Conservation (phyloP, 2,113 vertebrate species). For the Strix uralensis region DNA sequence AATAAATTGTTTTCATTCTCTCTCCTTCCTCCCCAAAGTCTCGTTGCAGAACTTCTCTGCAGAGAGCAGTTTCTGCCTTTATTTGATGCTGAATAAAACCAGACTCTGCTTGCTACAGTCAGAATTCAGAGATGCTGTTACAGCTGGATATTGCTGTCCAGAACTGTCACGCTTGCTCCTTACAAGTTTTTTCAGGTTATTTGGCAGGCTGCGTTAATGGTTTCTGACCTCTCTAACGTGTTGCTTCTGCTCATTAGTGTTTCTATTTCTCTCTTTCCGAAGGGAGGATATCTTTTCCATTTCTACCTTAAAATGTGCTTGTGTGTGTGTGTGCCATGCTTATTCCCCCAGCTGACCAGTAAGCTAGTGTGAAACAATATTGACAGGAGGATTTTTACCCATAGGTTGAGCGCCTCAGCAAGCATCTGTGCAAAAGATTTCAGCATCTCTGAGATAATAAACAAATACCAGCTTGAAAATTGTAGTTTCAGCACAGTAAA, state of each 20-base stretch:
- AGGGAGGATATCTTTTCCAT: background rate
- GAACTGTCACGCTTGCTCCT: background rate
- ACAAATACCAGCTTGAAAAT: background rate
- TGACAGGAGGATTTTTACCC: background rate
- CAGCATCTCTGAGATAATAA: background rate
- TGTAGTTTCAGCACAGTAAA: background rate
- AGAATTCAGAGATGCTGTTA: background rate
- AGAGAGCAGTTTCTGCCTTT: background rate
- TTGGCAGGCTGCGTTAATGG: background rate
- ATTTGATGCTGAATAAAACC: background rate
- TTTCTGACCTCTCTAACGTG: background rate
- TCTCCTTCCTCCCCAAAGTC: background rate
- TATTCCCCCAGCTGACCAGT: background rate
- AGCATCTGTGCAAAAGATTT: background rate
- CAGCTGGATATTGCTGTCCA: background rate
- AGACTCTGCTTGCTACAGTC: background rate
- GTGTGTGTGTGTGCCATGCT: background rate
- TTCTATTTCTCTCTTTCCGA: background rate
- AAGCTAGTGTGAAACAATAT: background rate
- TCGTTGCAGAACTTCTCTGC: background rate
- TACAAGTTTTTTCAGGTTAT: background rate
- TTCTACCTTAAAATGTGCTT: background rate
- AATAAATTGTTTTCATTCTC: slow-evolving; percentile 15
- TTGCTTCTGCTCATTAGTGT: background rate
- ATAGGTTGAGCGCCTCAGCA: background rate